Evolutionary conservation across 2,888 invertebrate genomes (phyloP), one percentile per base, ranked within the genome.

Genomic region (Dyspetes luteomarginatus): DNA sequence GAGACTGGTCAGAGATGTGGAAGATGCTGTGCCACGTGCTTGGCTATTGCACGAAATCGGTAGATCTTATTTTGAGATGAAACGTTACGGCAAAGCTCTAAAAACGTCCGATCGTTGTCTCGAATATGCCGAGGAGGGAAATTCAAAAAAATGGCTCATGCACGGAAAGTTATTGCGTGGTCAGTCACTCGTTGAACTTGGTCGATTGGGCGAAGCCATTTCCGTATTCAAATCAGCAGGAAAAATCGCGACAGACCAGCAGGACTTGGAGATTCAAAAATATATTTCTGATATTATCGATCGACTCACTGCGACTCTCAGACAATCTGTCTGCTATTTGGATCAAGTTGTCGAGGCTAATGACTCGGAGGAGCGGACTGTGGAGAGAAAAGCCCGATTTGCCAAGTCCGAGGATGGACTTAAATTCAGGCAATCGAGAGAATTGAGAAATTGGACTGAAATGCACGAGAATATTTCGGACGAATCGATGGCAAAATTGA

Each of bases 51-150:
- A 88, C 73, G 88, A 89, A 71, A 87, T 88, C 30, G 88, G 88
- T 1, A 81, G 90, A 17, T 90, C 90, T 58, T 82, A 90, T 52
- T 84, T 89, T 17, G 90, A 90, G 77, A 86, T 85, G 24, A 88
- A 85, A 2, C 78, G 85, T 9, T 83, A 84, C 50, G 22, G 4
- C 0, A 77, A 72, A 58, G 88, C 89, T 0, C 30, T 89, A 19
- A 80, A 87, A 5, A 81, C 84, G 52, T 86, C 88, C 0, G 12
- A 9, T 0, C 72, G 41, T 2, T 90, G 89, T 36, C 55, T 87
- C 9, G 82, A 87, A 1, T 83, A 78, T 0, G 88, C 90, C 0
- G 72, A 76, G 0, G 75, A 84, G 17, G 88, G 76, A 0, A 72
- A 80, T 4, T 88, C 89, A 0, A 81, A 77, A 22, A 91, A 91